Base-by-base conservation (phyloP, 2,797 vertebrate genomes). In the Acipenser transmontanus region DNA sequence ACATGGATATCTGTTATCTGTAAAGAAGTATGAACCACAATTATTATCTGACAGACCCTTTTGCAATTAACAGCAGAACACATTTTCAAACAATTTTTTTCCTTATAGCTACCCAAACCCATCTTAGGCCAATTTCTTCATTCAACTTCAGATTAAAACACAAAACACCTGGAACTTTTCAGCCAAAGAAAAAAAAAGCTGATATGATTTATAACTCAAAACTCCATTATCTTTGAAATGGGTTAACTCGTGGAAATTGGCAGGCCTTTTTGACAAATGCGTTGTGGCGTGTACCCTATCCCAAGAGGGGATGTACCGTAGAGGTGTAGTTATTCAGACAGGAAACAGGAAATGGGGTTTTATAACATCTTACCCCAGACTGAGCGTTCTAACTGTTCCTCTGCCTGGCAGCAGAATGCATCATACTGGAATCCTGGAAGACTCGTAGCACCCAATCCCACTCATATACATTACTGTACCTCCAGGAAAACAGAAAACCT, bases 211-310 rank as follows among this genome's bases (percentile, higher is more conserved):
- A 57, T 65, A 47, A 20, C 12, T 17, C 47, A 65, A 34, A 65
- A 17, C 17, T 65, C 54, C 54, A n/a, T 69, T 61, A 57, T 9
- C 17, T 52, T 6, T 57, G 14, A 50, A 20, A 1, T 64, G 61
- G 68, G 73, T 76, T 78, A 64, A 81, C 63, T 81, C 72, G 76
- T 6, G 72, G 69, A 76, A 68, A 71, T n/a, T 79, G 80, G 76
- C 72, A 71, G 69, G 50, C 47, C 20, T 49, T 34, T 71, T 51
- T 66, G 68, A 59, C 50, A 54, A 54, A 62, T 71, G 20, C 20
- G 9, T 56, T 76, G 70, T 74, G 70, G 71, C 68, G 49, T 70
- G 68, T 49, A 69, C 20, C n/a, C 9, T 34, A 64, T 62, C 52
- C 63, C 69, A 73, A 65, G 66, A 72, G 59, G 66, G 68, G 65